phyloP scores from a whole-genome alignment of 2,888 invertebrate genomes.

The Athalia cordata region DNA sequence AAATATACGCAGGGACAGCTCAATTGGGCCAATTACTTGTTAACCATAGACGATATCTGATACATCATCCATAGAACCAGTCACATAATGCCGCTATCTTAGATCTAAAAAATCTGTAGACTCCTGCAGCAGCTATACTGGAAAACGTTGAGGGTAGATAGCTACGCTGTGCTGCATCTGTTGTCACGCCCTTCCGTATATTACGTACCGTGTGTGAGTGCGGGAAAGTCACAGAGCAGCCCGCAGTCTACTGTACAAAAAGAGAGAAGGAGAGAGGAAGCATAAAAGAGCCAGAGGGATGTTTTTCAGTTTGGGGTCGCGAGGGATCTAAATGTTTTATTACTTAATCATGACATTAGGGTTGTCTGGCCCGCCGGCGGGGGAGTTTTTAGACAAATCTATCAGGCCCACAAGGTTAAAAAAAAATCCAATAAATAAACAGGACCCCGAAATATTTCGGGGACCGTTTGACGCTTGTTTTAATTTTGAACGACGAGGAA shows the following conservation, averaged over 20 bases:
- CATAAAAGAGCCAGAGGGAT: conserved; percentile 56
- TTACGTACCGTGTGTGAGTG: conserved; percentile 41
- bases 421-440: not conserved
- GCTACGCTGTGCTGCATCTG: conserved; percentile 71
- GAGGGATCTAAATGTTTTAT: conserved; percentile 70
- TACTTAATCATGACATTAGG: conserved; percentile 71
- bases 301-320: conserved; percentile 62
- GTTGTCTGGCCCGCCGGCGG: conserved; percentile 5
- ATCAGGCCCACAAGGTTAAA: conserved; percentile 2
- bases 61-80: conserved; percentile 39
- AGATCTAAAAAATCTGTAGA: conserved; percentile 61
- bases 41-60: conserved; percentile 44
- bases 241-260: conserved; percentile 4
- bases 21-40: conserved; percentile 44
- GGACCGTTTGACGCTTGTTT: not conserved
- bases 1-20: conserved; percentile 22
- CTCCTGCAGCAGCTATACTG: conserved; percentile 62
- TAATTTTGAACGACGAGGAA: not conserved
- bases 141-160: conserved; percentile 64
- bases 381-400: conserved; percentile 26
- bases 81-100: conserved; percentile 41
- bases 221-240: conserved; percentile 36
- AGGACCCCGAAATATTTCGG: conserved; percentile 11
- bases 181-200: conserved; percentile 70
- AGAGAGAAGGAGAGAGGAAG: conserved; percentile 15